phyloP scores from a whole-genome alignment of 2,888 invertebrate genomes.

The Eilema griseolum region DNA sequence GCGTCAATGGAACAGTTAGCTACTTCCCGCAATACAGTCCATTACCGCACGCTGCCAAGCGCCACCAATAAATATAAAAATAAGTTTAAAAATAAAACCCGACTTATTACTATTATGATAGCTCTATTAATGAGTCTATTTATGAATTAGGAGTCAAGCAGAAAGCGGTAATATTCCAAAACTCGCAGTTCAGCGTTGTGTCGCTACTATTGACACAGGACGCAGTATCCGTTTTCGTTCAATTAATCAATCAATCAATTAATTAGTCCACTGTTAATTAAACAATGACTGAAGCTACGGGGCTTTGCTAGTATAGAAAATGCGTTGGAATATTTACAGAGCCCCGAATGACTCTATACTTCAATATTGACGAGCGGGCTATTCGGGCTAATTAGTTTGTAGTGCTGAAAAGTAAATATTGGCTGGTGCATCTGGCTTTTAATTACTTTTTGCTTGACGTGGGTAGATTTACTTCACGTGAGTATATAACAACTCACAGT shows the following conservation, averaged over 20 bases:
- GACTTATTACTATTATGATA: not conserved
- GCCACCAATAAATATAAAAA: too few relatives aligned
- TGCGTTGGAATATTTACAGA: not conserved
- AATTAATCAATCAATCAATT: too few relatives aligned
- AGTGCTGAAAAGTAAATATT: conserved; percentile 13
- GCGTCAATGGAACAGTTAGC: too few relatives aligned
- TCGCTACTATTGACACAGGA: too few relatives aligned
- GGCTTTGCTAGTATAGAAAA: not conserved
- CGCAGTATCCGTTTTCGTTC: too few relatives aligned
- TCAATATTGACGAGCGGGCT: conserved; percentile 17
- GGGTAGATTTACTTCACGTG: not conserved
- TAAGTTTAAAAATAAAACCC: too few relatives aligned
- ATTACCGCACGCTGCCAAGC: too few relatives aligned
- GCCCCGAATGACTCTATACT: not conserved
- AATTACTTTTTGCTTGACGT: conserved; percentile 5
- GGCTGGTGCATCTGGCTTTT: conserved; percentile 7
- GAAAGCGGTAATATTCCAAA: too few relatives aligned
- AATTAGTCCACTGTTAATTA: not conserved
- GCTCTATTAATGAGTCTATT: not conserved
- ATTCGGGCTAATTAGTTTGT: conserved; percentile 21
- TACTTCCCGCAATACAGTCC: too few relatives aligned
- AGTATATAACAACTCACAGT: not conserved
- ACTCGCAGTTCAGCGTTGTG: too few relatives aligned
- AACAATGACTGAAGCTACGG: not conserved
- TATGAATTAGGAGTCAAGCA: too few relatives aligned